A percentile compares a stretch with the other conserved stretches of the same genome.
These are phyloP conservation scores for Polietes domitor DNA, from an alignment of 2,888 invertebrate genomes.

Conservation along the genomic window DNA sequence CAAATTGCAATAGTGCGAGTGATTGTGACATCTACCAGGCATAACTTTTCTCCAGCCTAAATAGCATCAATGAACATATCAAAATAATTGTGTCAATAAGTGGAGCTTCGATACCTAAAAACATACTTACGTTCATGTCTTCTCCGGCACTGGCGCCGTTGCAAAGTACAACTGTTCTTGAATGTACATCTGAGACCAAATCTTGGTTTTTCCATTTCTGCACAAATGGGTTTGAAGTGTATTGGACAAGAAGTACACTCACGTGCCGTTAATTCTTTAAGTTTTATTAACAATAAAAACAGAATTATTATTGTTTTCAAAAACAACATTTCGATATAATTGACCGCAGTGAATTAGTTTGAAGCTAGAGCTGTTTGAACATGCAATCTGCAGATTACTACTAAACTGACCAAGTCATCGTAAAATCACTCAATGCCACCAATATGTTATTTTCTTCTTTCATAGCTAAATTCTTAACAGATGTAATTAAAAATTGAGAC, in stretches of 20 bases:
- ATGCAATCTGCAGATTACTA: too few species aligned
- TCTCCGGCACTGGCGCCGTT: neutral
- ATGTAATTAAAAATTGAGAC: too few species aligned
- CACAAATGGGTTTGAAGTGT: neutral
- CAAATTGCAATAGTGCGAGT: neutral
- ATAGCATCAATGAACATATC: neutral
- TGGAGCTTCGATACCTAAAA: too few species aligned
- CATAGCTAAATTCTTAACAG: too few species aligned
- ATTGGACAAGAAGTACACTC: neutral
- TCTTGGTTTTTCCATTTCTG: neutral
- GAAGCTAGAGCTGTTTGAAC: too few species aligned
- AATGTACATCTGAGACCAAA: neutral
- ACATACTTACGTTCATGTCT: neutral
- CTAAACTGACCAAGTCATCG: too few species aligned
- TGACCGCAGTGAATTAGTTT: too few species aligned
- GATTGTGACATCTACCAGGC: neutral
- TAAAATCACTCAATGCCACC: too few species aligned
- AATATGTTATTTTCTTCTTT: too few species aligned
- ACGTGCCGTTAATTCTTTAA: neutral
- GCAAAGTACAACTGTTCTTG: neutral
- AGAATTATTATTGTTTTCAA: neutral
- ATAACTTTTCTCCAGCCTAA: neutral
- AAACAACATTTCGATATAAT: neutral
- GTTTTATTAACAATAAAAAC: neutral
- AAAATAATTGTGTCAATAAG: neutral